Evolutionary conservation across 2,888 invertebrate genomes (phyloP).

Genomic region (Acheta domesticus): DNA sequence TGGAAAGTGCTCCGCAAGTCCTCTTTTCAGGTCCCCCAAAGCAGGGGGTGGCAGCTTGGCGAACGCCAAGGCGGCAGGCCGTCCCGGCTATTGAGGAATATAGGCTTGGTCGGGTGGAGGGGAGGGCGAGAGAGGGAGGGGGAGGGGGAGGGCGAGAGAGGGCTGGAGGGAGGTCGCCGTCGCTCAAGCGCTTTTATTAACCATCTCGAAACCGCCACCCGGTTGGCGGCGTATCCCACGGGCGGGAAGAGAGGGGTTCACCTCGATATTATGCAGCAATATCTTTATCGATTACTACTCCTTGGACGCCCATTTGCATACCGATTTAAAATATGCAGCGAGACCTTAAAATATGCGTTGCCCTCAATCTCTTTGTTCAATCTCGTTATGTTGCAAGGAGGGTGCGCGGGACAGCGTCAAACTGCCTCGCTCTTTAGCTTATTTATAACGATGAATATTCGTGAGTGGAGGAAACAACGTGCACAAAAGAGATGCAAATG

Average conservation of each 20-base stretch:
- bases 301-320: not conserved
- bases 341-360: conserved; percentile 9
- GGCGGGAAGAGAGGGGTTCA: not conserved
- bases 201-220: not conserved
- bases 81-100: too few species aligned
- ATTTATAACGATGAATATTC: too few species aligned
- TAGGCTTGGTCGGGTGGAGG: not conserved
- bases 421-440: too few species aligned
- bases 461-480: too few species aligned
- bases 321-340: conserved; percentile 18
- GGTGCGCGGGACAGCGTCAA: not conserved
- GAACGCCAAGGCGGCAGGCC: too few species aligned
- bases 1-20: too few species aligned
- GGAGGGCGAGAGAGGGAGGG: not conserved
- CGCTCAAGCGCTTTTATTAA: conserved; percentile 18
- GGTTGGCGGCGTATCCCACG: not conserved
- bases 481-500: too few species aligned
- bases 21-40: too few species aligned
- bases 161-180: not conserved
- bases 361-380: conserved; percentile 18
- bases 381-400: conserved; percentile 7
- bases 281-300: conserved; percentile 18
- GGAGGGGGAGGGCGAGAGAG: not conserved
- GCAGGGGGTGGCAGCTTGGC: too few species aligned
- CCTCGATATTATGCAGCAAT: conserved; percentile 18